These are phyloP conservation scores for Callipepla squamata DNA, from an alignment of 2,113 vertebrate species.

Conservation along the genomic window DNA sequence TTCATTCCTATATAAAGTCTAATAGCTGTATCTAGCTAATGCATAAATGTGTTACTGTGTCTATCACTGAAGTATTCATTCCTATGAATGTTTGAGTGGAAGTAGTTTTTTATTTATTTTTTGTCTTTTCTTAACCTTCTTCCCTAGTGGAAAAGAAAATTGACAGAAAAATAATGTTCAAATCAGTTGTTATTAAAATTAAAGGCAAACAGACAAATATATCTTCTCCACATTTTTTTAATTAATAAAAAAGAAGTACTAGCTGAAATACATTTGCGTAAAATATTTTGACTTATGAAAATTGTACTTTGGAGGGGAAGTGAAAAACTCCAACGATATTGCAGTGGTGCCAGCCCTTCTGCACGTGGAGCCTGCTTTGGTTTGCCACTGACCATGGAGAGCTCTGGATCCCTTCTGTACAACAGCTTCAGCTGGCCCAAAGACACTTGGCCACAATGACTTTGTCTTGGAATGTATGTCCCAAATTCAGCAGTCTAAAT, in stretches of 20 bases:
- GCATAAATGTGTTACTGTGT: neutral
- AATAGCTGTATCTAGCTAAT: neutral
- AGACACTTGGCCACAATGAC: neutral
- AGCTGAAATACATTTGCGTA: neutral
- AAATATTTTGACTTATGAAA: neutral
- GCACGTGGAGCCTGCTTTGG: accelerated
- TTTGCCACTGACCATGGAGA: neutral
- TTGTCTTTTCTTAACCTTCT: neutral
- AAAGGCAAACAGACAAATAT: neutral
- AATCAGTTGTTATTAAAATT: neutral
- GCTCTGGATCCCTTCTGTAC: neutral
- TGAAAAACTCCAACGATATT: neutral
- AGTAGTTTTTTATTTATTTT: neutral
- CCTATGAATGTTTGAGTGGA: neutral
- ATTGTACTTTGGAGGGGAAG: neutral
- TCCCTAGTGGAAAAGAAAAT: neutral
- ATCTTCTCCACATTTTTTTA: neutral
- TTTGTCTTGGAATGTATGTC: neutral
- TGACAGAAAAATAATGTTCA: neutral
- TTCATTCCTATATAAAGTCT: neutral
- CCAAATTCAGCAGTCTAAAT: no score
- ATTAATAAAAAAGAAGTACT: neutral
- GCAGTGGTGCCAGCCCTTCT: neutral
- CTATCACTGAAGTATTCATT: neutral
- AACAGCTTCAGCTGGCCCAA: no score